Conservation (phyloP, 2,797 vertebrate species). For the Pipistrellus kuhlii region DNA sequence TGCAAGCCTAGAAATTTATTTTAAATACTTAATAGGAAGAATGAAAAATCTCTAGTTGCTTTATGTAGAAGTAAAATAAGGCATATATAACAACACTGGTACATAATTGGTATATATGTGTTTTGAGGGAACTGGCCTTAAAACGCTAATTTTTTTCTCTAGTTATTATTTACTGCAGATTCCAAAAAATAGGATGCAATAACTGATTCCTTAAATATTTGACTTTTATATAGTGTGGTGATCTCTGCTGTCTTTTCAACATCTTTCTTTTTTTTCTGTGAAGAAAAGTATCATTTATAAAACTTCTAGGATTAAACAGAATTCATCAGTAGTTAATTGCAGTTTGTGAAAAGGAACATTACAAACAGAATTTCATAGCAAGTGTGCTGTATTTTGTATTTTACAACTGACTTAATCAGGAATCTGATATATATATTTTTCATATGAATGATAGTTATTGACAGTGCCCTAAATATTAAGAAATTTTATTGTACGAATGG, state of each 20-base stretch:
- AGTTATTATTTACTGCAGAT: not conserved
- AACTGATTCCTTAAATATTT: not conserved
- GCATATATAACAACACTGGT: not conserved
- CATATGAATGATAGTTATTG: slow-evolving; percentile 22
- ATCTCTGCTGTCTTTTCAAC: slow-evolving; percentile 4
- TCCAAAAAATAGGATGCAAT: not conserved
- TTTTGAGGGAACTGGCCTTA: not conserved
- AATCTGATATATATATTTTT: slow-evolving; percentile 49
- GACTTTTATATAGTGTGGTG: not conserved
- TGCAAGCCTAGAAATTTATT: slow-evolving; percentile 40
- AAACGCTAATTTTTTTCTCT: not conserved
- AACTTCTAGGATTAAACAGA: slow-evolving; percentile 45
- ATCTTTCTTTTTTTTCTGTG: slow-evolving; percentile 44
- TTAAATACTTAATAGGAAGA: slow-evolving; percentile 39
- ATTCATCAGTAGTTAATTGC: slow-evolving; percentile 18
- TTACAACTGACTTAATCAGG: slow-evolving; percentile 62
- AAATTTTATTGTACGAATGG: slow-evolving; percentile 28
- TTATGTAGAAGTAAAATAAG: not conserved
- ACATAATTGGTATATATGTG: not conserved
- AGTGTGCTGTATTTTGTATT: slow-evolving; percentile 31
- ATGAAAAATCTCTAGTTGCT: not conserved
- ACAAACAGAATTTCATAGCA: slow-evolving; percentile 15
- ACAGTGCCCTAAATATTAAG: slow-evolving; percentile 16
- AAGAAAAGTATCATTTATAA: slow-evolving; percentile 38
- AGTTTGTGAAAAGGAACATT: slow-evolving; percentile 39